These are phyloP conservation scores for Streptopelia turtur DNA, from an alignment of 2,797 vertebrate genomes.

Conservation along the genomic window DNA sequence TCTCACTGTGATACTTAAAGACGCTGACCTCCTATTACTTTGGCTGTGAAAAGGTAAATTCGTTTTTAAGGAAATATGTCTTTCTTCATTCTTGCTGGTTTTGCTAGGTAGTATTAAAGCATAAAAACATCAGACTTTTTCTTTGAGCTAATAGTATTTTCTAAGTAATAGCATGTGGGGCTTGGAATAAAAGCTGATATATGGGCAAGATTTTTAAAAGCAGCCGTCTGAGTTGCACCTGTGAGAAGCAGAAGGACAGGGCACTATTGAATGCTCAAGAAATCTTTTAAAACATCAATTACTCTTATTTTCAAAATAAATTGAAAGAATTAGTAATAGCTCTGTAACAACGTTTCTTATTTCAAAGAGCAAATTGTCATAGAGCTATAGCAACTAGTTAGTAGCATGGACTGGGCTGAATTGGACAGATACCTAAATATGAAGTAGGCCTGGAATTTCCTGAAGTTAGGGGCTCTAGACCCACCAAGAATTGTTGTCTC, in stretches of 20 bases:
- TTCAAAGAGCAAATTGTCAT: background rate
- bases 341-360: background rate
- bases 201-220: background rate
- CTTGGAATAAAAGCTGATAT: background rate
- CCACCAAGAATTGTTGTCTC: background rate
- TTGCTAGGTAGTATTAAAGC: background rate
- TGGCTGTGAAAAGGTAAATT: background rate
- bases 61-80: background rate
- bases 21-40: background rate
- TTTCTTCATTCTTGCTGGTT: background rate
- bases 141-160: background rate
- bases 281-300: background rate
- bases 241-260: background rate
- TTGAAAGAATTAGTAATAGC: background rate
- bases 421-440: background rate
- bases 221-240: background rate
- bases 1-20: background rate
- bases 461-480: background rate
- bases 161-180: background rate
- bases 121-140: background rate
- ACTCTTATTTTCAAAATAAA: background rate
- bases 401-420: background rate
- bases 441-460: background rate
- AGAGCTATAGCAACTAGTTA: background rate
- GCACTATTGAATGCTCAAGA: background rate